Conservation (phyloP, 2,113 vertebrate genomes). For the Hemibagrus wyckioides region DNA sequence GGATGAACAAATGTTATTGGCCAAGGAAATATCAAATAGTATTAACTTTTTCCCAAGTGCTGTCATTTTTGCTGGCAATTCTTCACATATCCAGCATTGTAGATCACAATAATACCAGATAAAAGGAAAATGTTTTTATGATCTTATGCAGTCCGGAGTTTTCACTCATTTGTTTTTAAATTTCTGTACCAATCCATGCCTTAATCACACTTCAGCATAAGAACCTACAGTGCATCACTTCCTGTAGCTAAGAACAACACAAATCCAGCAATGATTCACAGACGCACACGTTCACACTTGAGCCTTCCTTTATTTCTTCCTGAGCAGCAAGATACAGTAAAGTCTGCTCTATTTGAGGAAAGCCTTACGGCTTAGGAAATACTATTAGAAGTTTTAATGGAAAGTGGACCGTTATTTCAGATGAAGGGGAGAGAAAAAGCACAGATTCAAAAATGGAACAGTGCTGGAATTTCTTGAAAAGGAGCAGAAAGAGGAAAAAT, state of each 20-base stretch:
- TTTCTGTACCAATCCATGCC: neutral
- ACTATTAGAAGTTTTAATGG: slow-evolving; percentile 21
- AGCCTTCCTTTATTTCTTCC: neutral
- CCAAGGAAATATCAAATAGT: too few relatives aligned
- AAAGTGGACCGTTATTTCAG: slow-evolving; percentile 13
- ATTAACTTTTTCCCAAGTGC: too few relatives aligned
- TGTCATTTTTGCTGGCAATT: too few relatives aligned
- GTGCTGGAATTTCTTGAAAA: neutral
- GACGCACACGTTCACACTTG: neutral
- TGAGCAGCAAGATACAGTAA: neutral
- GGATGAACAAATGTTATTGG: too few relatives aligned
- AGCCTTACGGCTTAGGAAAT: slow-evolving; percentile 15
- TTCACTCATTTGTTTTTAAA: neutral
- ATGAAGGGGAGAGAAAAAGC: slow-evolving; percentile 8
- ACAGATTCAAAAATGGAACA: neutral
- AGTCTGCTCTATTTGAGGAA: slow-evolving; percentile 18
- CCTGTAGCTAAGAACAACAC: neutral
- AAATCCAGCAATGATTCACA: neutral
- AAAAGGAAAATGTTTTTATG: neutral
- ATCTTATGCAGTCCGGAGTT: neutral
- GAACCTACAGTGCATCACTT: neutral
- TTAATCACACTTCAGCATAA: neutral
- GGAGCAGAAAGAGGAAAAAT: neutral
- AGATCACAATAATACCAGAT: neutral
- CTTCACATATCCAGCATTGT: too few relatives aligned